Evolutionary conservation across 2,888 invertebrate genomes (phyloP).

Genomic region (Tipula vernalis): DNA sequence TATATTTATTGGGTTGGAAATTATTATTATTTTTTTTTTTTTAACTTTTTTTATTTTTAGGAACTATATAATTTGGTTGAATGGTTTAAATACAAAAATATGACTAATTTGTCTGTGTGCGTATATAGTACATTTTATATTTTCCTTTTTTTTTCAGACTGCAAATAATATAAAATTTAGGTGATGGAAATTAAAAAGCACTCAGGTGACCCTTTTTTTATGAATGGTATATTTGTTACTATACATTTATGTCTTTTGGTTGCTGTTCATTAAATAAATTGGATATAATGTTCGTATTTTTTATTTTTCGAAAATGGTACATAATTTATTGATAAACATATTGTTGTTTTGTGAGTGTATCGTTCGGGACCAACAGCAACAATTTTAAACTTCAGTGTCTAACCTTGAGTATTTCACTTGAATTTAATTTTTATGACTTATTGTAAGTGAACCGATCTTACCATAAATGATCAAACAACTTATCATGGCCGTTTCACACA

Average conservation of each 20-base stretch:
- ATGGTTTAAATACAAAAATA: not conserved
- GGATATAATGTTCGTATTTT: not conserved
- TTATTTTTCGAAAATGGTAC: not conserved
- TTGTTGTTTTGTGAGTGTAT: no score
- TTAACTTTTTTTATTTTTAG: not conserved
- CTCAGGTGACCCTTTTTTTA: not conserved
- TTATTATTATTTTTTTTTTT: not conserved
- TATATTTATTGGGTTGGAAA: not conserved
- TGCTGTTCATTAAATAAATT: not conserved
- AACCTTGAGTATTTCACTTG: no score
- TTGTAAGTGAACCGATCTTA: no score
- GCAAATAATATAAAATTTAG: not conserved
- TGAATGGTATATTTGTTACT: not conserved
- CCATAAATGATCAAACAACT: no score
- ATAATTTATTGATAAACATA: not conserved
- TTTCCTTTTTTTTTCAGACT: not conserved
- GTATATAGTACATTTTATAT: no score
- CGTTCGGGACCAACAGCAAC: no score
- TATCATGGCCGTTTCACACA: no score
- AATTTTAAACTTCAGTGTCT: no score
- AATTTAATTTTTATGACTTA: no score
- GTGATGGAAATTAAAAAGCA: not conserved
- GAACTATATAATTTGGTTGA: not conserved
- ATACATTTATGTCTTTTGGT: not conserved
- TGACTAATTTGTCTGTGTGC: not conserved